A percentile compares a stretch with the other conserved stretches of the same genome.
Conservation (phyloP, 1,140 invertebrate species). For the Caenorhabditis remanei region DNA sequence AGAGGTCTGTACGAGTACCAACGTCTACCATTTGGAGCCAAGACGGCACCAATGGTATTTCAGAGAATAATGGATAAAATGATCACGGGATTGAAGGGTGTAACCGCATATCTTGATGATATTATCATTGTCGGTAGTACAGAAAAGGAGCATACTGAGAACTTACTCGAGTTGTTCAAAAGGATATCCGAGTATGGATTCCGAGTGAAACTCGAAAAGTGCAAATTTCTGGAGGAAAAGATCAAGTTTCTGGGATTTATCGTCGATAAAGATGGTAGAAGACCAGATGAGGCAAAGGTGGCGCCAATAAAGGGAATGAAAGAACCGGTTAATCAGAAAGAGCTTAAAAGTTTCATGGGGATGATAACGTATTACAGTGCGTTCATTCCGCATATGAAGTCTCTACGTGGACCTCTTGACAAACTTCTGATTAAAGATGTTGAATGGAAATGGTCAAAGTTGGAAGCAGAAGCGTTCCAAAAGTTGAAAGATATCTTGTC, state of each 20-base stretch:
- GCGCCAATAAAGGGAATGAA: slow-evolving; percentile 69
- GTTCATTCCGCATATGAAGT: slow-evolving; percentile 64
- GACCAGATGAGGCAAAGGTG: slow-evolving; percentile 67
- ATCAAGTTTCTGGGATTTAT: slow-evolving; percentile 68
- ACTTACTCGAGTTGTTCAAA: slow-evolving; percentile 49
- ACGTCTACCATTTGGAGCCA: slow-evolving; percentile 79
- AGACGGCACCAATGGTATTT: too few relatives aligned
- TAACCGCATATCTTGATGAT: slow-evolving; percentile 68
- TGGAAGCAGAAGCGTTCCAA: slow-evolving; percentile 57
- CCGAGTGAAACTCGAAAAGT: slow-evolving; percentile 65
- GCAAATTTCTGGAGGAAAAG: slow-evolving; percentile 62
- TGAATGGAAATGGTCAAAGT: slow-evolving; percentile 65
- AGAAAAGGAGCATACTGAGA: slow-evolving; percentile 57
- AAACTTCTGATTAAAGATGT: slow-evolving; percentile 69
- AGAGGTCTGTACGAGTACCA: slow-evolving; percentile 66
- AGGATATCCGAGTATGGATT: slow-evolving; percentile 59
- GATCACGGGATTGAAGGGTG: too few relatives aligned
- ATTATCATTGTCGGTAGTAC: slow-evolving; percentile 48
- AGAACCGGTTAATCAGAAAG: slow-evolving; percentile 59
- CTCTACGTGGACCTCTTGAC: slow-evolving; percentile 68
- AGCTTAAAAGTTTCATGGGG: slow-evolving; percentile 70
- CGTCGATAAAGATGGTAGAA: slow-evolving; percentile 61
- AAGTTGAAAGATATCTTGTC: too few relatives aligned
- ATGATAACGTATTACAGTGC: slow-evolving; percentile 70
- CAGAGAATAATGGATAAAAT: too few relatives aligned